Percentiles rank a stretch among this genome's conserved stretches.
These are phyloP conservation scores for Andrena marginata DNA, from an alignment of 2,888 invertebrate species.

Conservation along the genomic window DNA sequence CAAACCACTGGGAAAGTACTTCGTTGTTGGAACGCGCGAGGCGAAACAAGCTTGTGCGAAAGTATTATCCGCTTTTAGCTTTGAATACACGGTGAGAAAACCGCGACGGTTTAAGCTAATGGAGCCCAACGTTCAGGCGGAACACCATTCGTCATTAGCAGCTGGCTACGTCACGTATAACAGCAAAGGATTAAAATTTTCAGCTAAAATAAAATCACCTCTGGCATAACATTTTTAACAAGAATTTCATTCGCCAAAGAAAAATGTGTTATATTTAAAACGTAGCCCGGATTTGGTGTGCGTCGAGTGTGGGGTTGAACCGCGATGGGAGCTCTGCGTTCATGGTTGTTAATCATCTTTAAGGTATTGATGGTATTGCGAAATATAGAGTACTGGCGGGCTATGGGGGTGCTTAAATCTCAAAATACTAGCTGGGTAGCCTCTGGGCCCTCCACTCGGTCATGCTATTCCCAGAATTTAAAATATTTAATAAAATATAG, in stretches of 20 bases:
- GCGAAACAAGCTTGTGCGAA: conserved; percentile 27
- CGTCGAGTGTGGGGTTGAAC: too few relatives aligned
- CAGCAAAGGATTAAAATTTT: too few relatives aligned
- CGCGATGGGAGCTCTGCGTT: too few relatives aligned
- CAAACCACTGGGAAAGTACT: conserved; percentile 31
- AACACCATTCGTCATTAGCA: conserved; percentile 37
- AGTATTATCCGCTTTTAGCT: conserved; percentile 55
- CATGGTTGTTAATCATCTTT: neutral
- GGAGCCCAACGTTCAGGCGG: conserved; percentile 21
- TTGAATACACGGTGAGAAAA: conserved; percentile 40
- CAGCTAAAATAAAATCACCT: too few relatives aligned
- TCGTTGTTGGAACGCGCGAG: conserved; percentile 7
- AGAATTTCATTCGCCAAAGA: neutral
- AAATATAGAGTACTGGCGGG: neutral
- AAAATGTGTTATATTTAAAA: neutral
- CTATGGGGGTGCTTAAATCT: neutral
- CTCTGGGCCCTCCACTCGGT: neutral
- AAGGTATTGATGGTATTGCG: neutral
- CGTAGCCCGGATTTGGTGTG: too few relatives aligned
- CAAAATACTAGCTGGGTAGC: neutral
- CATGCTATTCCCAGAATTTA: conserved; percentile 35
- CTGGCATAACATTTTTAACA: too few relatives aligned
- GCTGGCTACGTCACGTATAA: neutral
- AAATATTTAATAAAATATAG: conserved; percentile 60
- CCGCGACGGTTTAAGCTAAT: conserved; percentile 48